Evolutionary conservation across 2,113 vertebrate species (phyloP), one percentile per base, ranked within the genome.

Genomic region (Forbesichthys papilliferus): DNA sequence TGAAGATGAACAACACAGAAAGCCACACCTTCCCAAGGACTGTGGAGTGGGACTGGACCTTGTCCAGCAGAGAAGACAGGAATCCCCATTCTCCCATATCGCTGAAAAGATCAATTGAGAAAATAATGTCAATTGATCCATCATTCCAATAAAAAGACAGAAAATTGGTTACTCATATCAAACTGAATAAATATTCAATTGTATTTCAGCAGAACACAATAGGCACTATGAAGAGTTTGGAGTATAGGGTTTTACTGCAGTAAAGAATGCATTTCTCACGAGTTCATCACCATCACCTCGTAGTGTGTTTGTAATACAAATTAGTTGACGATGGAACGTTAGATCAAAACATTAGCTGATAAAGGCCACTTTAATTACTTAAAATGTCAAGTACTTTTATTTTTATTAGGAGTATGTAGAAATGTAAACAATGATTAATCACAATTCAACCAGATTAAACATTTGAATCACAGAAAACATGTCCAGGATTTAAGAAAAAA

Each of bases 11-110:
- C 58, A 98, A 94, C 49, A 98, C 96, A 0, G 93, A 95, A 91
- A 99, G 93, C 97, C 97, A 99, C 77, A 99, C 95, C 83, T 99
- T 99, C 85, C 97, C 96, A 0, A 93, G 74, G 3, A 92, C 87
- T 0, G 91, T 91, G 78, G 91, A 99, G 91, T 99, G 97, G 64
- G 95, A 94, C 91, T 99, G 97, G 0, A 97, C 97, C 46, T 96
- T 98, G 84, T 95, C 94, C 86, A 98, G 90, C 81, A 94, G 86
- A 5, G 72, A 68, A 8, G 96, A 95, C 88, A 98, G 92, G 84
- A 98, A 94, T 33, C 92, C 74, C 90, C 90, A 92, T 48, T 93
- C 90, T 34, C 92, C 92, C 92, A 93, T 93, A 53, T 46, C 84
- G 8, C 59, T 69, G 78, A 62, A 48, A 49, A 49, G 54, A 56